Evolutionary conservation across 1,140 invertebrate species (phyloP).

Genomic region (Drosophila eugracilis): DNA sequence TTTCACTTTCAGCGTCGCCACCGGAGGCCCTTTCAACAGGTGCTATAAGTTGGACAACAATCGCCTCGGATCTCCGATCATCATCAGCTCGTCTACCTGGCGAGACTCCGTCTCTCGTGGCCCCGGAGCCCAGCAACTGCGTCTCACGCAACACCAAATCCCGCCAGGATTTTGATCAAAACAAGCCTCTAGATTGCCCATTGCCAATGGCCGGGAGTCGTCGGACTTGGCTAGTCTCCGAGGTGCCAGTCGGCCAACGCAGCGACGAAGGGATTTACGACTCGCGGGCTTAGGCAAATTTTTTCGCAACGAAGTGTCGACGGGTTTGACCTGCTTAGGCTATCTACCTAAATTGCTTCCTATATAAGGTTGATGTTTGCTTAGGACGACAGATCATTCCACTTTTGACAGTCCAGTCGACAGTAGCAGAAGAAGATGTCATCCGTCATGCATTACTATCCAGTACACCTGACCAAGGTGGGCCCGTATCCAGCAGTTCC

Average conservation of each 20-base stretch:
- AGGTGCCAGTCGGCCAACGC: constrained; percentile 54
- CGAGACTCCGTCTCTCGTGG: constrained; percentile 34
- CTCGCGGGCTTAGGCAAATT: constrained; percentile 81
- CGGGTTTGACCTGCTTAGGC: constrained; percentile 25
- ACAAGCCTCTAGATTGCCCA: constrained; percentile 75
- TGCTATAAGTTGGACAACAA: constrained; percentile 73
- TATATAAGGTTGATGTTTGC: constrained; percentile 58
- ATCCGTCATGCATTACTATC: constrained; percentile 82
- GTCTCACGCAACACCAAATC: constrained; percentile 69
- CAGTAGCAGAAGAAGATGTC: constrained; percentile 53
- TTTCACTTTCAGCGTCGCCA: constrained; percentile 61
- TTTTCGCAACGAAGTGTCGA: constrained; percentile 25
- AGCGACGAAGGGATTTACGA: constrained; percentile 71
- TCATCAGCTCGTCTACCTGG: constrained; percentile 71
- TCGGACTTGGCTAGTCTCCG: constrained; percentile 56
- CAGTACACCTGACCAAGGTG: constrained; percentile 70
- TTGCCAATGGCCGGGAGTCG: constrained; percentile 20
- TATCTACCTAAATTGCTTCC: constrained; percentile 48
- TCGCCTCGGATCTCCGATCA: constrained; percentile 42
- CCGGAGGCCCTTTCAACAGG: constrained; percentile 52
- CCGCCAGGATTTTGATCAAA: constrained; percentile 74
- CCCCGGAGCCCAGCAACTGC: constrained; percentile 28
- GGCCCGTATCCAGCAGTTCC: constrained; percentile 31
- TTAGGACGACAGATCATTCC: constrained; percentile 48
- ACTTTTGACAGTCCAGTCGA: constrained; percentile 40